Evolutionary conservation across 2,888 invertebrate genomes (phyloP), one percentile per base, ranked within the genome.

Genomic region (Lysandra coridon): DNA sequence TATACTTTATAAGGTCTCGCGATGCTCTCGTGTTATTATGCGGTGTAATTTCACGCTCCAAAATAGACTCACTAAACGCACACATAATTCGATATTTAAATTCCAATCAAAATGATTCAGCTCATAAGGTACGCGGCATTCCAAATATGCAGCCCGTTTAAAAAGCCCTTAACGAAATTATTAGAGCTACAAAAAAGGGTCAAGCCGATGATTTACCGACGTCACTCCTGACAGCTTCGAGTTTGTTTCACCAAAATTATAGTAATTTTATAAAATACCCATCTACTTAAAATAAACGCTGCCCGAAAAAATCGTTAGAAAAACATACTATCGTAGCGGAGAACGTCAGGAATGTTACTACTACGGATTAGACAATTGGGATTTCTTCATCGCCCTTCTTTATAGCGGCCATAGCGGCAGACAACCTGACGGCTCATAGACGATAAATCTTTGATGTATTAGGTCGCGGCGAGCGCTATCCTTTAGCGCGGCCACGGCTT

Each of bases 151-250:
- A 86, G 84, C 87, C 85, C 91, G 90, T 92, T 94, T 92, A 92
- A 92, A 93, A 94, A 91, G 88, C 89, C 91, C 90, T 93, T 92
- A 92, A 93, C 91, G 87, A 92, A 93, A 94, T 93, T 92, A 91
- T 93, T 92, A 91, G 88, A 88, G 87, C 86, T 81, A 86, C 85
- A 93, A 92, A 93, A 93, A 93, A 92, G 89, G 91, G 88, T 87
- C 90, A 87, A 88, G 85, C 80, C 85, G 91, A 93, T 94, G 94
- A 94, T 94, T 91, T 92, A 94, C 92, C 88, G 91, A 90, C 92
- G 91, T 93, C 94, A 93, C 87, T 90, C 90, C 87, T 92, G 94
- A 94, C 94, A 93, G 94, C 87, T 91, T 89, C 88, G 92, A 93
- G 92, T 93, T 91, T 91, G 91, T 92, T 90, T 90, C 89, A 88